A percentile compares a stretch with the other conserved stretches of the same genome.
Evolutionary conservation across 2,888 invertebrate genomes (phyloP).

Genomic region (Tinea pellionella): DNA sequence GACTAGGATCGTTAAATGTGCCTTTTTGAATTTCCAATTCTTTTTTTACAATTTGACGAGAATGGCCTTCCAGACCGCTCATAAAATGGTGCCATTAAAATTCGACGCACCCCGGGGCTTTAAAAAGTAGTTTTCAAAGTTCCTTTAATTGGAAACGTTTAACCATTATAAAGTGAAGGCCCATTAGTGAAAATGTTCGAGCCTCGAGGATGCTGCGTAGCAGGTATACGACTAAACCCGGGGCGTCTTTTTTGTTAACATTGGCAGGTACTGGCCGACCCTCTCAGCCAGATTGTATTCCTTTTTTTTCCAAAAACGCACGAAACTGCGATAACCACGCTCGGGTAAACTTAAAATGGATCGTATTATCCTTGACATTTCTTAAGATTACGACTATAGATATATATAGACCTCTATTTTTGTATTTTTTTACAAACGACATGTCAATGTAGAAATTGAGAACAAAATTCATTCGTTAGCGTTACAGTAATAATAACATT

Average conservation of each 20-base stretch:
- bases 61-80: background rate
- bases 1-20: too few species aligned
- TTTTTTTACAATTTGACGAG: background rate
- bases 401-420: too few species aligned
- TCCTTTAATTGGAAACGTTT: slow-evolving; percentile 59
- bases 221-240: slow-evolving; percentile 53
- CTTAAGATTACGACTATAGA: background rate
- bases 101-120: slow-evolving; percentile 43
- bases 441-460: too few species aligned
- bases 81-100: slow-evolving; percentile 37
- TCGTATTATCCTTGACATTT: background rate
- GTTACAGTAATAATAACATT: too few species aligned
- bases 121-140: slow-evolving; percentile 42
- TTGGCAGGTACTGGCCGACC: slow-evolving; percentile 56
- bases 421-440: too few species aligned
- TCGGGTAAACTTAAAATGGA: slow-evolving; percentile 5
- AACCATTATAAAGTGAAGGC: slow-evolving; percentile 44
- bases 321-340: slow-evolving; percentile 16
- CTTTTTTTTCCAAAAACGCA: slow-evolving; percentile 34
- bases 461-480: too few species aligned
- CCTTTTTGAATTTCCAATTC: too few species aligned
- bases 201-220: slow-evolving; percentile 20
- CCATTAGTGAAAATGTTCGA: slow-evolving; percentile 47
- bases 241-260: slow-evolving; percentile 46
- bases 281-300: slow-evolving; percentile 37